Evolutionary conservation across 2,888 invertebrate species (phyloP).

Genomic region (Morpho helenor): DNA sequence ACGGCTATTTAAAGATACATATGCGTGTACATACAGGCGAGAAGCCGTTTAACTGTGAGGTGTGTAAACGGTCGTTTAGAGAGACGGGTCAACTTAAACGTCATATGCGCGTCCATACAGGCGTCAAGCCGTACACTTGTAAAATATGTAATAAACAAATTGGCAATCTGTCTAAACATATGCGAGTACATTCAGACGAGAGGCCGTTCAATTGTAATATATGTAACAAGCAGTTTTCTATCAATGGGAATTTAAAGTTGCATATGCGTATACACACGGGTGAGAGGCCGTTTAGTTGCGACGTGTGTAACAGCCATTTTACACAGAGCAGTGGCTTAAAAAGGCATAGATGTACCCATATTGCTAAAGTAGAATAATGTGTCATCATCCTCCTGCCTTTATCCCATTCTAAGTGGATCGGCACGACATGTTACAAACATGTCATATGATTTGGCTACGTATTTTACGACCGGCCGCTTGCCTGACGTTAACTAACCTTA

Average conservation of each 20-base stretch:
- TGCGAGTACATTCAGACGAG: conserved; percentile 56
- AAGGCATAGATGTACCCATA: conserved; percentile 30
- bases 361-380: conserved; percentile 16
- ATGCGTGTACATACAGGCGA: conserved; percentile 65
- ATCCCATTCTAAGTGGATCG: no score
- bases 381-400: no score
- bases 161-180: conserved; percentile 62
- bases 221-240: conserved; percentile 32
- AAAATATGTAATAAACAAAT: conserved; percentile 68
- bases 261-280: conserved; percentile 31
- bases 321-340: conserved; percentile 32
- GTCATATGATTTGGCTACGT: no score
- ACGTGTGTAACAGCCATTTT: conserved; percentile 27
- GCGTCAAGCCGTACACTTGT: conserved; percentile 61
- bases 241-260: conserved; percentile 28
- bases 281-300: conserved; percentile 27
- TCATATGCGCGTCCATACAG: conserved; percentile 59
- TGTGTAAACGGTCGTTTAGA: conserved; percentile 58
- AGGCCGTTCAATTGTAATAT: conserved; percentile 40
- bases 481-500: no score
- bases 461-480: no score
- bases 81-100: conserved; percentile 62
- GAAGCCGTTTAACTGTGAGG: conserved; percentile 56
- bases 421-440: no score
- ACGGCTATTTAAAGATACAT: conserved; percentile 67